Evolutionary conservation across 2,888 invertebrate species (phyloP).

Genomic region (Diloba caeruleocephala): DNA sequence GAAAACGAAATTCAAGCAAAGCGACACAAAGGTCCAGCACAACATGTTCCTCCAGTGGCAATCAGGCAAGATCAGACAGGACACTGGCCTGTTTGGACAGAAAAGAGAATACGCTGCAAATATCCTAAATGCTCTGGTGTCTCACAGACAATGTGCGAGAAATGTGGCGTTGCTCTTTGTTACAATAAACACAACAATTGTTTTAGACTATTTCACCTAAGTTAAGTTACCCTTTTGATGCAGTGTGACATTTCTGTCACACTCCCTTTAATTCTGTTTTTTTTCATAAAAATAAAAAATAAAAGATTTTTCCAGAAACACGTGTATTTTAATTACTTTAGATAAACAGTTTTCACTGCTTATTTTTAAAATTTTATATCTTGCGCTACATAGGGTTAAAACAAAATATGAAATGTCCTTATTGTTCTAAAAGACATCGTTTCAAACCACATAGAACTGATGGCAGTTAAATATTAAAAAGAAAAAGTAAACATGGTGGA

Average conservation of each 20-base stretch:
- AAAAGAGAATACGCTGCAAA: conserved; percentile 41
- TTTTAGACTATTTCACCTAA: conserved; percentile 19
- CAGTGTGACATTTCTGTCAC: too few species aligned
- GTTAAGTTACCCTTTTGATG: too few species aligned
- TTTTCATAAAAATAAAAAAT: too few species aligned
- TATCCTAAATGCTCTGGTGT: conserved; percentile 27
- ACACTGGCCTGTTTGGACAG: conserved; percentile 47
- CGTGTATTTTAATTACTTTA: too few species aligned
- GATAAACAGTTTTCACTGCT: too few species aligned
- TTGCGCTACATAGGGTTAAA: neutral
- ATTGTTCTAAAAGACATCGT: conserved; percentile 16
- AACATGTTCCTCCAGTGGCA: conserved; percentile 46
- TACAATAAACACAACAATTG: conserved; percentile 40
- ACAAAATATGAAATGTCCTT: neutral
- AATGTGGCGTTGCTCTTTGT: conserved; percentile 41
- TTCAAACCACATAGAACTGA: conserved; percentile 1
- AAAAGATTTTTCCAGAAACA: too few species aligned
- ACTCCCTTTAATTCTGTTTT: too few species aligned
- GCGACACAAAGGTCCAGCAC: conserved; percentile 48
- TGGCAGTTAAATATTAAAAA: neutral
- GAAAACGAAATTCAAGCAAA: conserved; percentile 40
- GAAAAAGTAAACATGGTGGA: conserved; percentile 22
- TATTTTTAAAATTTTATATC: too few species aligned
- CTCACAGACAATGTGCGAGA: conserved; percentile 37
- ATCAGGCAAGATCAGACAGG: conserved; percentile 50